These are phyloP conservation scores for Natrix natrix DNA, from an alignment of 2,797 vertebrate species.

Conservation along the genomic window DNA sequence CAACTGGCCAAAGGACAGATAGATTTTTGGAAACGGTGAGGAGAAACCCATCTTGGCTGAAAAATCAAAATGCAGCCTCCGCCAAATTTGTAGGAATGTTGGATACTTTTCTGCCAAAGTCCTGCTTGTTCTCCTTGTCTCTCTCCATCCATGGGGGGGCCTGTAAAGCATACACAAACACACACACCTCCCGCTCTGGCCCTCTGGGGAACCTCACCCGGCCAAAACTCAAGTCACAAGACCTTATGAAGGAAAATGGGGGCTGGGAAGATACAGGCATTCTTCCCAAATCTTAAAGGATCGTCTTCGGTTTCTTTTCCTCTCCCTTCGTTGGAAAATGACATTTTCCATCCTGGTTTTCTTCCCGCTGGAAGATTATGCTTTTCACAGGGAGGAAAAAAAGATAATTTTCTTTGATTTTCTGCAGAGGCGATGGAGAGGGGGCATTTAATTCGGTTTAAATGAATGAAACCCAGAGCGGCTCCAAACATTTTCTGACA, in stretches of 20 bases:
- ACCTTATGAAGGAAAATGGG: not conserved
- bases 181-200: not conserved
- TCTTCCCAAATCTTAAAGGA: not conserved
- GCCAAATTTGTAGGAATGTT: conserved; percentile 7
- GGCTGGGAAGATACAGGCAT: not conserved
- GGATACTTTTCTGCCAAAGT: not conserved
- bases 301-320: not conserved
- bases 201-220: not conserved
- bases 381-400: fast-evolving
- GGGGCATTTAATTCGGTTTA: not conserved
- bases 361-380: too few relatives aligned
- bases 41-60: not conserved
- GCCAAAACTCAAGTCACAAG: conserved; percentile 4
- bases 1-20: not conserved
- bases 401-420: not conserved
- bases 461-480: not conserved
- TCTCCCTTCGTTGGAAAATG: not conserved
- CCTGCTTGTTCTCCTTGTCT: too few relatives aligned
- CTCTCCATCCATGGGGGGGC: not conserved
- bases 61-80: not conserved
- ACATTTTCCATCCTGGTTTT: not conserved
- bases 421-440: too few relatives aligned
- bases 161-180: not conserved
- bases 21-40: not conserved
- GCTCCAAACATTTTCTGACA: too few relatives aligned